These are phyloP conservation scores for Ormyrus thymus DNA, from an alignment of 2,888 invertebrate genomes.

Conservation along the genomic window DNA sequence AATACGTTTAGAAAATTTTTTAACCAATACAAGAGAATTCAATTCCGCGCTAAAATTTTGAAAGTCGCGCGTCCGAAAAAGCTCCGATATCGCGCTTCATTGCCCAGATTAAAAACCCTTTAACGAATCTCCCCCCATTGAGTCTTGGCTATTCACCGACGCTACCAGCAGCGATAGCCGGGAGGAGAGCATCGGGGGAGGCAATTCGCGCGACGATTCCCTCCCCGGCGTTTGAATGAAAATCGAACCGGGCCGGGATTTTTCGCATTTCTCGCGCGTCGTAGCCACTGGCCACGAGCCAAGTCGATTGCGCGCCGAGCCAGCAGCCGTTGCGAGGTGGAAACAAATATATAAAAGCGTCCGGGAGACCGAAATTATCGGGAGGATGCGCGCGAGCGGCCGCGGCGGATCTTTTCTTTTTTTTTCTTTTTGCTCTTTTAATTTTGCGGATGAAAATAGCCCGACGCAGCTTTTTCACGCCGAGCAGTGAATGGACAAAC, in stretches of 20 bases:
- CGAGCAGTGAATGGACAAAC: no score
- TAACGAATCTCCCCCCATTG: neutral
- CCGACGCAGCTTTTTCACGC: no score
- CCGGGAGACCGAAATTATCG: no score
- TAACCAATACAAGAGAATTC: no score
- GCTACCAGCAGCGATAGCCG: neutral
- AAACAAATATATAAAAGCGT: neutral
- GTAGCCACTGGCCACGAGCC: conserved; percentile 45
- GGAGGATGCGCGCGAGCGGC: no score
- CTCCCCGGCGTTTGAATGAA: conserved; percentile 41
- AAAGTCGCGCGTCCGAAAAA: no score
- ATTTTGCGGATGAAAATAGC: no score
- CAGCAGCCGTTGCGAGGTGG: conserved; percentile 3
- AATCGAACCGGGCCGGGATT: conserved; percentile 52
- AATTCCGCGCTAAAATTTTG: no score
- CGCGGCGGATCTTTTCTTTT: no score
- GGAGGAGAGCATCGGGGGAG: neutral
- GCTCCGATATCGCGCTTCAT: no score
- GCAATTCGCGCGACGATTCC: neutral
- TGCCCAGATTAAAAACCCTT: neutral
- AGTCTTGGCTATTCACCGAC: neutral
- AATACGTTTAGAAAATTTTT: no score
- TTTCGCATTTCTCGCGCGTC: conserved; percentile 57
- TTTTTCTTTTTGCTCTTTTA: no score
- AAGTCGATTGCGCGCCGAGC: conserved; percentile 42